Percentiles rank a stretch among this genome's conserved stretches.
phyloP scores from a whole-genome alignment of 2,113 vertebrate genomes.

The Otocyon megalotis region DNA sequence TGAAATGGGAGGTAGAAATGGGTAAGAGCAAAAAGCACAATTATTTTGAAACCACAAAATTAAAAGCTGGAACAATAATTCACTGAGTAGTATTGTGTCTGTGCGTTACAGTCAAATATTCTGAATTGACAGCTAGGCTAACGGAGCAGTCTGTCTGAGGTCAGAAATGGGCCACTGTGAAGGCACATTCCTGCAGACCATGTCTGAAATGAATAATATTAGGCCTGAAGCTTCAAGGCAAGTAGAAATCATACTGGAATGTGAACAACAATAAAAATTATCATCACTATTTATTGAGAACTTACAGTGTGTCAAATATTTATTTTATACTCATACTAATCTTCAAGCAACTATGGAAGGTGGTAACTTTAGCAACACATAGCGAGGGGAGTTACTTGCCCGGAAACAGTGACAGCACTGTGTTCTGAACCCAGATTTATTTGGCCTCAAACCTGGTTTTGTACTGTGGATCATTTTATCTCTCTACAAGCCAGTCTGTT shows the following conservation, averaged over 20 bases:
- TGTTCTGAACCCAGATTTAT: not conserved
- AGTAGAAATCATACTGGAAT: not conserved
- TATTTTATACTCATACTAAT: not conserved
- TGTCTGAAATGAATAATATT: not conserved
- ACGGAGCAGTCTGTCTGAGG: not conserved
- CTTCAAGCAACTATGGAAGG: not conserved
- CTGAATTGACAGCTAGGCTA: not conserved
- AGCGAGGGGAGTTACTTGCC: not conserved
- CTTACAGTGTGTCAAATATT: not conserved
- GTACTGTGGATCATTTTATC: not conserved
- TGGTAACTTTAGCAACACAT: not conserved
- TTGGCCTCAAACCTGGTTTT: not conserved
- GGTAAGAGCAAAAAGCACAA: not conserved
- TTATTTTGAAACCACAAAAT: slow-evolving; percentile 20
- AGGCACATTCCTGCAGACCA: not conserved
- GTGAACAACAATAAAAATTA: not conserved
- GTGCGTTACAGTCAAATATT: not conserved
- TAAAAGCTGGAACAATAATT: slow-evolving; percentile 39
- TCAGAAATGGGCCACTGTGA: not conserved
- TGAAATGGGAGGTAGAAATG: not conserved
- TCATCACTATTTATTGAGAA: not conserved
- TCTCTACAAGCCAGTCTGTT: not conserved
- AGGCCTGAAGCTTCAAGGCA: not conserved
- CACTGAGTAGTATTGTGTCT: not conserved
- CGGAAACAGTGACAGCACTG: not conserved